These are phyloP conservation scores for Tokudaia tokunoshimensis DNA, from an alignment of 2,797 vertebrate genomes.

Conservation along the genomic window DNA sequence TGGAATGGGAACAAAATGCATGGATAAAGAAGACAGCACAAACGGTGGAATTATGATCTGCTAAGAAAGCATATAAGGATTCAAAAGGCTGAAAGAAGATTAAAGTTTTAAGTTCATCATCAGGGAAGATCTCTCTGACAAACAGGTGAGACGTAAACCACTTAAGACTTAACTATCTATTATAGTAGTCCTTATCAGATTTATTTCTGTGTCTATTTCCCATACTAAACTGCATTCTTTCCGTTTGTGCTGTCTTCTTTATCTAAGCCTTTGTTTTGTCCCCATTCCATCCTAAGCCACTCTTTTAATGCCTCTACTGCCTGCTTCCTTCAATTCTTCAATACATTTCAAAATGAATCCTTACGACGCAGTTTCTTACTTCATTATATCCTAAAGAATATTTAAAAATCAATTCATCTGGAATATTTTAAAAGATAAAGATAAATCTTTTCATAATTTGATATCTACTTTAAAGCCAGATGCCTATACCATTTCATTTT, in stretches of 20 bases:
- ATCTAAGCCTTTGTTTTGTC: slow-evolving; percentile 33
- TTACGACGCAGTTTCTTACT: slow-evolving; percentile 53
- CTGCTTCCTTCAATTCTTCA: slow-evolving; percentile 31
- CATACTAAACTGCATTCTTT: slow-evolving; percentile 59
- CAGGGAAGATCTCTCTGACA: slow-evolving; percentile 56
- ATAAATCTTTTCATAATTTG: slow-evolving; percentile 53
- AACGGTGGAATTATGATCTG: slow-evolving; percentile 64
- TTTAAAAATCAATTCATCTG: slow-evolving; percentile 38
- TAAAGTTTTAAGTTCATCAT: slow-evolving; percentile 76
- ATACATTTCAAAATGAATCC: slow-evolving; percentile 55
- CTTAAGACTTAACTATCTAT: slow-evolving; percentile 70
- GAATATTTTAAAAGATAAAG: slow-evolving; percentile 63
- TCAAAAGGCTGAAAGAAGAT: slow-evolving; percentile 63
- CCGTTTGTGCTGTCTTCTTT: slow-evolving; percentile 58
- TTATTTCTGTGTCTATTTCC: slow-evolving; percentile 33
- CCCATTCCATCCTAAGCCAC: slow-evolving; percentile 50
- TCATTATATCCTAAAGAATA: slow-evolving; percentile 49
- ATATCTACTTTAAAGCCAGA: slow-evolving; percentile 35
- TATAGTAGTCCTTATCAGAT: slow-evolving; percentile 62
- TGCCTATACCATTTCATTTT: slow-evolving; percentile 44
- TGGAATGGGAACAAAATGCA: slow-evolving; percentile 38
- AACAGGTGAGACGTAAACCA: slow-evolving; percentile 62
- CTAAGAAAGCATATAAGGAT: slow-evolving; percentile 65
- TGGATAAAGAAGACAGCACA: slow-evolving; percentile 59
- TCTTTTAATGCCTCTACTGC: slow-evolving; percentile 40